Evolutionary conservation across 1,140 invertebrate species (phyloP).

Genomic region (Leptinotarsa texana): DNA sequence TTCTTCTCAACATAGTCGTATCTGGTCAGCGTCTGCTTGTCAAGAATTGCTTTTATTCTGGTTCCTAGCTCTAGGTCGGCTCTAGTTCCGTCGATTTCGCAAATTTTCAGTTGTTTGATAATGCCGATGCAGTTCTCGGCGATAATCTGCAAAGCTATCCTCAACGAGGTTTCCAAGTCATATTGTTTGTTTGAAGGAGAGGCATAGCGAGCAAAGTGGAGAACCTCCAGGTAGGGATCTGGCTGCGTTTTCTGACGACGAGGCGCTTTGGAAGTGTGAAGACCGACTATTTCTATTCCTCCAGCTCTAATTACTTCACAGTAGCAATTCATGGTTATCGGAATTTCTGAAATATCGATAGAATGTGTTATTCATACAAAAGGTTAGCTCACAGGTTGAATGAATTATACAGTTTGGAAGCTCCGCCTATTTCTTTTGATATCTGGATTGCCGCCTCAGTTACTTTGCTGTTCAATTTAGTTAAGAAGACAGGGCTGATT

Average conservation of each 20-base stretch:
- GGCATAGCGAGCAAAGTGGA: conserved; percentile 79
- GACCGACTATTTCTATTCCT: conserved; percentile 84
- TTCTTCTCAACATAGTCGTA: too few relatives aligned
- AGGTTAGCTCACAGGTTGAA: too few relatives aligned
- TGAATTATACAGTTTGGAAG: too few relatives aligned
- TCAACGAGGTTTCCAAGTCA: conserved; percentile 65
- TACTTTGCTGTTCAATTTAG: too few relatives aligned
- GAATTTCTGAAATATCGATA: conserved; percentile 48
- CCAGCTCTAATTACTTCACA: conserved; percentile 73
- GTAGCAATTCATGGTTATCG: conserved; percentile 42
- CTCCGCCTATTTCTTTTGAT: too few relatives aligned
- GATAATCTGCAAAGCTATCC: conserved; percentile 69
- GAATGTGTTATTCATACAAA: too few relatives aligned
- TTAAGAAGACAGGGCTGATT: too few relatives aligned
- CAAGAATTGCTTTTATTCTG: too few relatives aligned
- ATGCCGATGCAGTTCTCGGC: not conserved
- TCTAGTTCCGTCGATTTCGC: not conserved
- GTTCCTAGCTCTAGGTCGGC: too few relatives aligned
- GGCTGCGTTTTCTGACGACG: conserved; percentile 73
- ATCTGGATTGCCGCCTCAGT: too few relatives aligned
- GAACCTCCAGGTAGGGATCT: conserved; percentile 78
- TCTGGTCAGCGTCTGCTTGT: too few relatives aligned
- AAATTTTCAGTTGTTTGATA: conserved; percentile 5
- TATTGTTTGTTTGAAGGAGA: conserved; percentile 62
- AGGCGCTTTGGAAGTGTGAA: conserved; percentile 87